phyloP scores from a whole-genome alignment of 2,113 vertebrate genomes.

The Bufo bufo region DNA sequence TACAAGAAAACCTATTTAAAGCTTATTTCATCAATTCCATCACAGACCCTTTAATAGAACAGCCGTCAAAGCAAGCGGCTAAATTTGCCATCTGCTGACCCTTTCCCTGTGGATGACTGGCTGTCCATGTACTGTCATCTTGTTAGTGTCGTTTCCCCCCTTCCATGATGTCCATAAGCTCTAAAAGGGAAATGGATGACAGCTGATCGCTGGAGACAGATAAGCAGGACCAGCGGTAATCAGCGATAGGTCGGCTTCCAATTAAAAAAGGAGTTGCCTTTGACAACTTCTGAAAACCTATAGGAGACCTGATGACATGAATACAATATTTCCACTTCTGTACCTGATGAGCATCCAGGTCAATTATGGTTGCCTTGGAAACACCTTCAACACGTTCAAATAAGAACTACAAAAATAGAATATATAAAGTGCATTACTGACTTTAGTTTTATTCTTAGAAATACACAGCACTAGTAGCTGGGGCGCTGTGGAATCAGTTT shows the following conservation, averaged over 20 bases:
- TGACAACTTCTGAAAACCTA: neutral
- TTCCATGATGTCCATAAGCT: neutral
- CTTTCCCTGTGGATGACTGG: too few relatives aligned
- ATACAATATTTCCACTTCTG: conserved; percentile 57
- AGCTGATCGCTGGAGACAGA: neutral
- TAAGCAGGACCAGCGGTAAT: neutral
- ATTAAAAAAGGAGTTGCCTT: neutral
- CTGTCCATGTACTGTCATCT: neutral
- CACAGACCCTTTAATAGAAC: too few relatives aligned
- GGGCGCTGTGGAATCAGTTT: too few relatives aligned
- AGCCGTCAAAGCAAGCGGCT: too few relatives aligned
- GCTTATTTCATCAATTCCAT: too few relatives aligned
- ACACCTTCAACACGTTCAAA: conserved; percentile 92
- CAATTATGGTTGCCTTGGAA: conserved; percentile 89
- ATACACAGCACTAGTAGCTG: neutral
- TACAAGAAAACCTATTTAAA: too few relatives aligned
- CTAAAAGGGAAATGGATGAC: neutral
- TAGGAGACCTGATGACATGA: neutral
- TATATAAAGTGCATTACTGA: neutral
- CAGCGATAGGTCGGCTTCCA: too few relatives aligned
- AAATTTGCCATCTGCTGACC: neutral
- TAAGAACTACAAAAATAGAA: conserved; percentile 79
- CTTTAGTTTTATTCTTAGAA: neutral
- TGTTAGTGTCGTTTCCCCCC: neutral
- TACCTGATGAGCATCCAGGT: conserved; percentile 97